phyloP scores from a whole-genome alignment of 2,113 vertebrate species.

The Pollachius pollachius region DNA sequence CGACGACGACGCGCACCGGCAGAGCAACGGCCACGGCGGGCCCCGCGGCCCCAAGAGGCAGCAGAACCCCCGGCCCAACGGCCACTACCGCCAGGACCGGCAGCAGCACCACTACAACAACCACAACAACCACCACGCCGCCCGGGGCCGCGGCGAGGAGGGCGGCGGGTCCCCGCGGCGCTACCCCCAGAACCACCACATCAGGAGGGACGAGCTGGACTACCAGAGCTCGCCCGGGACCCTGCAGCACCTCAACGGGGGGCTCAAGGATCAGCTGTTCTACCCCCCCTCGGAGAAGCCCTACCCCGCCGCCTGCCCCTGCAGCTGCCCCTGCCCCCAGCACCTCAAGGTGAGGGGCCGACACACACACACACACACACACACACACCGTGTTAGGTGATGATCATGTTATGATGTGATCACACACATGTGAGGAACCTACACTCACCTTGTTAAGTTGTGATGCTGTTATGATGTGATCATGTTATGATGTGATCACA shows the following conservation, averaged over 20 bases:
- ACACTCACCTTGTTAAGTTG: no score
- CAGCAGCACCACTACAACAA: constrained; percentile 41
- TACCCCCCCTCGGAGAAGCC: constrained; percentile 42
- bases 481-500: no score
- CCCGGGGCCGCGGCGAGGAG: constrained; percentile 40
- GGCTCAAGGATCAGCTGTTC: constrained; percentile 45
- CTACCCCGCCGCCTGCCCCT: constrained; percentile 56
- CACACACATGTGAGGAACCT: no score
- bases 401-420: no score
- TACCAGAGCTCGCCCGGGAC: constrained; percentile 36
- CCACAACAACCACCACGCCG: constrained; percentile 30
- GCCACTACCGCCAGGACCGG: constrained; percentile 28
- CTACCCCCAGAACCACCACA: constrained; percentile 19
- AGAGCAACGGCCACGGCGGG: constrained; percentile 38
- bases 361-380: no score
- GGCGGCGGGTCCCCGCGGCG: constrained; percentile 30
- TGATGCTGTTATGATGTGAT: no score
- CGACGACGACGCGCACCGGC: constrained; percentile 40
- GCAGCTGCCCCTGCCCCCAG: constrained; percentile 68
- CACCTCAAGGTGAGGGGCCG: constrained; percentile 56
- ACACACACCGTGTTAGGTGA: no score
- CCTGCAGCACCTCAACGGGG: constrained; percentile 59
- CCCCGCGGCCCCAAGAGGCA: background rate
- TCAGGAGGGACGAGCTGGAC: constrained; percentile 45
- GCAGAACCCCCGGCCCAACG: constrained; percentile 37